Evolutionary conservation across 2,888 invertebrate species (phyloP).

Genomic region (Harmothoe impar): DNA sequence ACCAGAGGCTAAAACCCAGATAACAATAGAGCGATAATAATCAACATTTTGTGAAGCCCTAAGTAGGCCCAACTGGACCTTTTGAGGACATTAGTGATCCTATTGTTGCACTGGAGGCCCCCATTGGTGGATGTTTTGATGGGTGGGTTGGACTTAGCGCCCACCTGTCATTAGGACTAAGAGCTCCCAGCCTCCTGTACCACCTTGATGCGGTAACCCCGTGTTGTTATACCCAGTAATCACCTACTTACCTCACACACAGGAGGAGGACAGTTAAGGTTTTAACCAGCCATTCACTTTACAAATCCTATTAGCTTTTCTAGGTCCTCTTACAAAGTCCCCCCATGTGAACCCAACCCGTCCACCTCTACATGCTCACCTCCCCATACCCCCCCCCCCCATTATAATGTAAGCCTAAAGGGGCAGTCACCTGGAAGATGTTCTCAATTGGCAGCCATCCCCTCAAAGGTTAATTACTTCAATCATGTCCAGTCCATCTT

Average conservation of each 20-base stretch:
- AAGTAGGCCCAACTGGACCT: not conserved
- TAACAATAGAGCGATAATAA: conserved; percentile 1
- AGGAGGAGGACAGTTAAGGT: conserved; percentile 11
- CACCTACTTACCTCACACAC: conserved; percentile 4
- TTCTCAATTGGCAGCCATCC: not conserved
- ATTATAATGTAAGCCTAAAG: not conserved
- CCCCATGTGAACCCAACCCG: not conserved
- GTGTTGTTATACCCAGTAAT: conserved; percentile 9
- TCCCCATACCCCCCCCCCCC: not conserved
- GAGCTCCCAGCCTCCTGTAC: not conserved
- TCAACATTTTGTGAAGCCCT: conserved; percentile 18
- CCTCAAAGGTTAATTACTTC: not conserved
- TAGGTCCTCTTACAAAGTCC: not conserved
- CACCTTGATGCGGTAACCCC: not conserved
- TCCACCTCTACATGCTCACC: not conserved
- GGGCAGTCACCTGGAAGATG: not conserved
- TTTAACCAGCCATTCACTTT: not conserved
- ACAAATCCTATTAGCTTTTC: conserved; percentile 36
- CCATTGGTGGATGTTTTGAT: not conserved
- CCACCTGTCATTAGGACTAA: not conserved
- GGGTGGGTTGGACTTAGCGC: not conserved
- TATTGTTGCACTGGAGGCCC: not conserved
- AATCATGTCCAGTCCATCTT: not conserved
- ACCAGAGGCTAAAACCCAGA: not conserved
- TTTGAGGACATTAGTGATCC: not conserved